These are phyloP conservation scores for Corythornis leucogaster DNA, from an alignment of 2,797 vertebrate genomes.

Conservation along the genomic window DNA sequence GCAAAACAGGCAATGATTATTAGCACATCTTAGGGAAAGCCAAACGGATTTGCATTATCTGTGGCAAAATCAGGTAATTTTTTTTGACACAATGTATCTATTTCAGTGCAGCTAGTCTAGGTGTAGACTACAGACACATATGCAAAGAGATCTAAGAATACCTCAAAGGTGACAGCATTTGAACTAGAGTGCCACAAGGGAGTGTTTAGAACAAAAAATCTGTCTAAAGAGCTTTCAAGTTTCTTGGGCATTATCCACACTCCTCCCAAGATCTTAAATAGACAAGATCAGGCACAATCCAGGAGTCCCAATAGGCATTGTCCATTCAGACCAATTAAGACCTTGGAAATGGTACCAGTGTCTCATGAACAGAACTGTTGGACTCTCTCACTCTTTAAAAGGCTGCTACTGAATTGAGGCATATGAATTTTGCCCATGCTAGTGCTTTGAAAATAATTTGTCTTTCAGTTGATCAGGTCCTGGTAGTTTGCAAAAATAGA, in stretches of 20 bases:
- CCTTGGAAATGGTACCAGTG: neutral
- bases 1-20: neutral
- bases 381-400: neutral
- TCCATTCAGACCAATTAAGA: neutral
- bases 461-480: neutral
- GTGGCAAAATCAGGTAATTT: neutral
- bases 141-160: slow-evolving; percentile 9
- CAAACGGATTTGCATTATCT: neutral
- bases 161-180: neutral
- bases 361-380: neutral
- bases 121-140: neutral
- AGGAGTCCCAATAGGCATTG: neutral
- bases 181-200: neutral
- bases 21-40: neutral
- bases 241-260: neutral
- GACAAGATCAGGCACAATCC: neutral
- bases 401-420: neutral
- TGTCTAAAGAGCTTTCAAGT: neutral
- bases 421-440: neutral
- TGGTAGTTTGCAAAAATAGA: neutral
- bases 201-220: neutral
- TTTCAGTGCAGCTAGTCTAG: neutral
- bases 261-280: neutral
- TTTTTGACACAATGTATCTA: neutral
- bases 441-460: neutral